Percentiles rank a stretch among this genome's conserved stretches.
These are phyloP conservation scores for Riparia riparia DNA, from an alignment of 2,113 vertebrate species.

Conservation along the genomic window DNA sequence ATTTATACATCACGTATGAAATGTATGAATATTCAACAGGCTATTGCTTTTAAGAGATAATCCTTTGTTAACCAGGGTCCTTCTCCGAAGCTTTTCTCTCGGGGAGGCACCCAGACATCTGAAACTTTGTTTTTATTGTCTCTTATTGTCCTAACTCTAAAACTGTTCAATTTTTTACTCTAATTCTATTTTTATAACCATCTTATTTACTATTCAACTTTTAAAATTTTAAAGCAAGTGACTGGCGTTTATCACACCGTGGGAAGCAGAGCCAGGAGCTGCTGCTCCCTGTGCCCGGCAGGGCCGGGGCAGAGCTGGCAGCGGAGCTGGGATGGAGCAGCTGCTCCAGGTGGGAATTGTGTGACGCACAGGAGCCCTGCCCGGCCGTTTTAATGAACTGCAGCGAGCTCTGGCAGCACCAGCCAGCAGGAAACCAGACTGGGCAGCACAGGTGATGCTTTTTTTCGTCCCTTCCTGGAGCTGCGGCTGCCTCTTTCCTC, in stretches of 20 bases:
- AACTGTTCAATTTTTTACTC: too few relatives aligned
- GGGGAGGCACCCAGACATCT: too few relatives aligned
- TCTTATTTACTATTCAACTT: too few relatives aligned
- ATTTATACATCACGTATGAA: too few relatives aligned
- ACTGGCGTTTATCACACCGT: accelerated
- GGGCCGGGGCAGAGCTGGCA: background rate
- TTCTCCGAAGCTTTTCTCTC: too few relatives aligned
- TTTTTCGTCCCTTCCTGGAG: background rate
- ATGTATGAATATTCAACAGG: too few relatives aligned
- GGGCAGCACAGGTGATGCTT: background rate
- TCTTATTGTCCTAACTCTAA: too few relatives aligned
- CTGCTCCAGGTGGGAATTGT: background rate
- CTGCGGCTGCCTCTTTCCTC: background rate
- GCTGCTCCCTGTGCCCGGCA: background rate
- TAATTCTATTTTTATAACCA: too few relatives aligned
- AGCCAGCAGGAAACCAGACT: background rate
- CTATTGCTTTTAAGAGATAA: too few relatives aligned
- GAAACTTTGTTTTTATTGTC: too few relatives aligned
- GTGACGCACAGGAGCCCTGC: background rate
- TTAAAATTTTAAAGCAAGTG: too few relatives aligned
- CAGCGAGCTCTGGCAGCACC: background rate
- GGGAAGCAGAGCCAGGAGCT: background rate
- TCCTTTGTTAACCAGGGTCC: too few relatives aligned
- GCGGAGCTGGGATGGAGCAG: background rate
- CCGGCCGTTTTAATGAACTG: background rate